phyloP scores from a whole-genome alignment of 2,888 invertebrate genomes.

The Chrysina gloriosa region DNA sequence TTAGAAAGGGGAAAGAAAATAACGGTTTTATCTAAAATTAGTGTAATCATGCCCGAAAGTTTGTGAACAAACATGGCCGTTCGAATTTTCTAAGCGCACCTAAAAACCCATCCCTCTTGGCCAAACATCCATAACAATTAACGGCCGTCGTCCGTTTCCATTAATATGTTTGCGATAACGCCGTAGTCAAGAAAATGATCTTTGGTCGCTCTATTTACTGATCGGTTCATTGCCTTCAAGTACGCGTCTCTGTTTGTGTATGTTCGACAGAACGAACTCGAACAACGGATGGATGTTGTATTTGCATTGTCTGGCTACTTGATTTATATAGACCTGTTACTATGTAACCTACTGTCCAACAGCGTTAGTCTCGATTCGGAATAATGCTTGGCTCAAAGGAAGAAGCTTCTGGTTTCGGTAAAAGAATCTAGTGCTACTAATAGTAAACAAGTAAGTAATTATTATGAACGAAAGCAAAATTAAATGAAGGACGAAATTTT shows the following conservation, averaged over 20 bases:
- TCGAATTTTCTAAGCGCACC: conserved; percentile 12
- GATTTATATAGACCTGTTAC: conserved; percentile 19
- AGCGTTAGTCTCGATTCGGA: background rate
- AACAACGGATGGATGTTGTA: background rate
- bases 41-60: background rate
- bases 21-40: background rate
- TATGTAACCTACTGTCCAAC: background rate
- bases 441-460: too few species aligned
- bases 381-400: too few species aligned
- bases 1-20: background rate
- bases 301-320: conserved; percentile 44
- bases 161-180: conserved; percentile 35
- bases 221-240: conserved; percentile 41
- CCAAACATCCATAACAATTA: conserved; percentile 20
- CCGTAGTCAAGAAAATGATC: conserved; percentile 41
- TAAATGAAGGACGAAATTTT: too few species aligned
- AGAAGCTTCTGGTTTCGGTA: too few species aligned
- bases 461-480: too few species aligned
- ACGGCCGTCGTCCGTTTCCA: background rate
- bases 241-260: background rate
- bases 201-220: conserved; percentile 39
- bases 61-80: background rate
- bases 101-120: conserved; percentile 10
- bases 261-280: background rate
- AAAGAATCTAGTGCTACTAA: too few species aligned